Conservation (phyloP, 2,797 vertebrate species). For the Ctenopoma kingsleyae region DNA sequence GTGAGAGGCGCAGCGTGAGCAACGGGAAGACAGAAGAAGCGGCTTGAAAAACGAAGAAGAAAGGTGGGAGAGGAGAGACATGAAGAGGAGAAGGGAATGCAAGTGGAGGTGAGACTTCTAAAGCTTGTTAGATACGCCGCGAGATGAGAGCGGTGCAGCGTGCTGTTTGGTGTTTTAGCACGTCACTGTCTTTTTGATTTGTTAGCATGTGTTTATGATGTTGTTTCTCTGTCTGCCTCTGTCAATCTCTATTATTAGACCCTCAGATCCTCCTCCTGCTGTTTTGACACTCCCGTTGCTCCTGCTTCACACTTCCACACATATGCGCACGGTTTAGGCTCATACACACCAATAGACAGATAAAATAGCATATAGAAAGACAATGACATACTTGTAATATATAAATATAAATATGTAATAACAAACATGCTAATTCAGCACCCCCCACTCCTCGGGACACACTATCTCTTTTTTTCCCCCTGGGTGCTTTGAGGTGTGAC, state of each 20-base stretch:
- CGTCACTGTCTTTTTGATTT: slow-evolving; percentile 80
- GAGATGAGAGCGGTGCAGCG: slow-evolving; percentile 67
- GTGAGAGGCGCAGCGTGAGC: slow-evolving; percentile 41
- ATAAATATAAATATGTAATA: too few species aligned
- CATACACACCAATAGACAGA: slow-evolving; percentile 20
- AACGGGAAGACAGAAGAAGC: slow-evolving; percentile 43
- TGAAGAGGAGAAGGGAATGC: slow-evolving; percentile 63
- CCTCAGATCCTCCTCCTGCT: slow-evolving; percentile 75
- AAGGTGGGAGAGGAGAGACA: slow-evolving; percentile 62
- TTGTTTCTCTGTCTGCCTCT: slow-evolving; percentile 74
- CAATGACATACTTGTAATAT: slow-evolving; percentile 32
- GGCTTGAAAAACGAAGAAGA: slow-evolving; percentile 60
- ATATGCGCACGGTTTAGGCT: slow-evolving; percentile 38
- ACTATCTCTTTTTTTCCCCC: slow-evolving; percentile 19
- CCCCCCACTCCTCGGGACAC: slow-evolving; percentile 33
- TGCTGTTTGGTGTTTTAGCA: slow-evolving; percentile 75
- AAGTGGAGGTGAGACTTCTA: slow-evolving; percentile 75
- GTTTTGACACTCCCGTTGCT: slow-evolving; percentile 76
- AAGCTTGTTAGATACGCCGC: slow-evolving; percentile 71
- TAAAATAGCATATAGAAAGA: slow-evolving; percentile 37
- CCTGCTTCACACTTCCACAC: slow-evolving; percentile 67
- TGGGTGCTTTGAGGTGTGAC: slow-evolving; percentile 47
- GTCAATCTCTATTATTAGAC: slow-evolving; percentile 82
- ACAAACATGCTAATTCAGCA: slow-evolving; percentile 32
- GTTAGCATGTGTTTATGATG: slow-evolving; percentile 81